A percentile compares a stretch with the other conserved stretches of the same genome.
These are phyloP conservation scores for Paragorgia papillata DNA, from an alignment of 92 coral and sea anemone genomes.

Conservation along the genomic window DNA sequence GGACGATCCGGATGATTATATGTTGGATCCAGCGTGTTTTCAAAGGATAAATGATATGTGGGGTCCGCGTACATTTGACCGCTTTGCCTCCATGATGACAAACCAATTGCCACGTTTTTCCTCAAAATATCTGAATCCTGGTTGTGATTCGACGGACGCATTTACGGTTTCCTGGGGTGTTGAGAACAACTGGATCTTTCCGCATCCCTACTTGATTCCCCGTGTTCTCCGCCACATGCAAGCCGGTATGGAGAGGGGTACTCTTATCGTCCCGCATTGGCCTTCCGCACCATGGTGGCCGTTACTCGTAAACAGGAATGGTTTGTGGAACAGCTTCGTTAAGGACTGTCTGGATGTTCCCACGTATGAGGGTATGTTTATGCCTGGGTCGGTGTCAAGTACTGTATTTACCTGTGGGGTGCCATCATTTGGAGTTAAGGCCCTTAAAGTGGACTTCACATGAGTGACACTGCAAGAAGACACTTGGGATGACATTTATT, in stretches of 20 bases:
- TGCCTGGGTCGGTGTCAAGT: constrained; percentile 18
- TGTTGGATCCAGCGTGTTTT: constrained; percentile 52
- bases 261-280: constrained; percentile 64
- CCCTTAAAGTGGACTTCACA: too few species aligned
- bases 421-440: too few species aligned
- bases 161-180: constrained; percentile 64
- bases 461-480: too few species aligned
- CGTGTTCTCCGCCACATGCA: constrained; percentile 60
- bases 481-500: too few species aligned
- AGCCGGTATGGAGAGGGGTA: constrained; percentile 54
- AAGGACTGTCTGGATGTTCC: constrained; percentile 45
- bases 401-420: not conserved
- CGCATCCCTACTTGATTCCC: constrained; percentile 57
- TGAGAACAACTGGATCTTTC: constrained; percentile 60
- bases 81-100: constrained; percentile 47
- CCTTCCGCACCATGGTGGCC: constrained; percentile 83
- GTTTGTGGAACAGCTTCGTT: constrained; percentile 55
- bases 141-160: too few species aligned
- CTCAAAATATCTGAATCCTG: too few species aligned
- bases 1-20: too few species aligned
- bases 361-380: too few species aligned
- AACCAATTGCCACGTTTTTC: constrained; percentile 55
- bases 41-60: constrained; percentile 42
- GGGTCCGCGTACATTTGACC: constrained; percentile 62
- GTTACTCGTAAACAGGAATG: constrained; percentile 53